Conservation (phyloP, 2,797 vertebrate species). For the Arnoldichthys spilopterus region DNA sequence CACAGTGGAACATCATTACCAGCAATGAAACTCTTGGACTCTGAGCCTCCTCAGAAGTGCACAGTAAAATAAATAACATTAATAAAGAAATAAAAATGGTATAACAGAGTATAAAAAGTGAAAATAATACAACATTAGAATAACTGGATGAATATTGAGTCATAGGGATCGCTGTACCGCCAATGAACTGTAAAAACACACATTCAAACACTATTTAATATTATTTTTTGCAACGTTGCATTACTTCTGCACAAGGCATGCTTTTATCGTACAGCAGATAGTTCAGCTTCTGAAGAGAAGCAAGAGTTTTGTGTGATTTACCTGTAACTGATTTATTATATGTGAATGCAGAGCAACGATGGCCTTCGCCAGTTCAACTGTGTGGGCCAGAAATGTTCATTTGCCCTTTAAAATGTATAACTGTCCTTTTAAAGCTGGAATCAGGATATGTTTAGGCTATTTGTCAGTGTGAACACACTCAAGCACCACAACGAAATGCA, state of each 20-base stretch:
- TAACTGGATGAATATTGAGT: background rate
- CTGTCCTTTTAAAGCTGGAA: slow-evolving; percentile 6
- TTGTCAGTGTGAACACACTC: too few species aligned
- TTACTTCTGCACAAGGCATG: slow-evolving; percentile 1
- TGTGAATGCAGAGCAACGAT: background rate
- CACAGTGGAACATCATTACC: too few species aligned
- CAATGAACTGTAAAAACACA: background rate
- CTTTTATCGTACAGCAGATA: background rate
- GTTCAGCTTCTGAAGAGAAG: too few species aligned
- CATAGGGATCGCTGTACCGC: background rate
- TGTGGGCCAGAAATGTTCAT: too few species aligned
- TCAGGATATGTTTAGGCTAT: slow-evolving; percentile 10
- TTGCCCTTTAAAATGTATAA: slow-evolving; percentile 22
- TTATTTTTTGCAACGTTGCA: background rate
- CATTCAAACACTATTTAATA: too few species aligned
- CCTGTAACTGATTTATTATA: background rate
- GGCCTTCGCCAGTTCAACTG: background rate
- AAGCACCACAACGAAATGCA: too few species aligned
- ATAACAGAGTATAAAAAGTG: too few species aligned
- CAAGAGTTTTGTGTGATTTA: background rate
- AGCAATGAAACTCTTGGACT: too few species aligned
- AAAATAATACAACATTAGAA: background rate
- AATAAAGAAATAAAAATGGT: too few species aligned
- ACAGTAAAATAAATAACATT: too few species aligned
- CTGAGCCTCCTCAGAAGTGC: too few species aligned